Evolutionary conservation across 1,140 invertebrate species (phyloP).

Genomic region (Glossosoma conforme): DNA sequence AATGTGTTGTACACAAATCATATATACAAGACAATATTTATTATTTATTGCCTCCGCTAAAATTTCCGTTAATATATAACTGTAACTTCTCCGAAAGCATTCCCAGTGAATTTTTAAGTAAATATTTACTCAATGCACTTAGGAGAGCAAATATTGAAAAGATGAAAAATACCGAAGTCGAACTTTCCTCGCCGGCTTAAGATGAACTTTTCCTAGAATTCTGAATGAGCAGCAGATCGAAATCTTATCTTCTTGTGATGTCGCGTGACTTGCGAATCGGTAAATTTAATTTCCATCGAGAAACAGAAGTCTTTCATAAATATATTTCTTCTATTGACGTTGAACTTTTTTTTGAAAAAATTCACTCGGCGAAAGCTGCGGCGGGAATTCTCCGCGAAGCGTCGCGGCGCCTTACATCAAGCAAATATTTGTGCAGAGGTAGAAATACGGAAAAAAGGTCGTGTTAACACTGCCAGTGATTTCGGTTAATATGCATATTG

Average conservation of each 20-base stretch:
- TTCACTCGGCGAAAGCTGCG: slow-evolving; percentile 5
- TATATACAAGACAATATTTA: too few relatives aligned
- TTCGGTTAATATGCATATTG: not conserved
- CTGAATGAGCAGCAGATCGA: slow-evolving; percentile 2
- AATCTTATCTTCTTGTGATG: slow-evolving; percentile 7
- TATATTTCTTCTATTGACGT: slow-evolving; percentile 31
- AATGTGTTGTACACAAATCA: too few relatives aligned
- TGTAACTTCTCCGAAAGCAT: too few relatives aligned
- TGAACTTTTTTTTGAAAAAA: slow-evolving; percentile 7
- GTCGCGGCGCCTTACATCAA: not conserved
- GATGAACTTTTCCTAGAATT: too few relatives aligned
- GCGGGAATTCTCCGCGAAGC: not conserved
- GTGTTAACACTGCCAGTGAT: not conserved
- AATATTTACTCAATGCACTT: too few relatives aligned
- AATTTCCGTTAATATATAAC: too few relatives aligned
- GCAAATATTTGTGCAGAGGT: slow-evolving; percentile 23
- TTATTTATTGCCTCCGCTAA: too few relatives aligned
- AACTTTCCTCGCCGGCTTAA: too few relatives aligned
- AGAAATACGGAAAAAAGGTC: too few relatives aligned
- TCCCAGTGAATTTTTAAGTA: too few relatives aligned
- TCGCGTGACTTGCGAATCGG: slow-evolving; percentile 10
- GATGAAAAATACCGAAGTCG: too few relatives aligned
- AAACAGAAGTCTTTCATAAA: slow-evolving; percentile 22
- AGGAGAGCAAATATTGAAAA: too few relatives aligned
- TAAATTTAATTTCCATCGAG: slow-evolving; percentile 24